Conservation (phyloP, 2,888 invertebrate genomes). For the Drosophila leonis region DNA sequence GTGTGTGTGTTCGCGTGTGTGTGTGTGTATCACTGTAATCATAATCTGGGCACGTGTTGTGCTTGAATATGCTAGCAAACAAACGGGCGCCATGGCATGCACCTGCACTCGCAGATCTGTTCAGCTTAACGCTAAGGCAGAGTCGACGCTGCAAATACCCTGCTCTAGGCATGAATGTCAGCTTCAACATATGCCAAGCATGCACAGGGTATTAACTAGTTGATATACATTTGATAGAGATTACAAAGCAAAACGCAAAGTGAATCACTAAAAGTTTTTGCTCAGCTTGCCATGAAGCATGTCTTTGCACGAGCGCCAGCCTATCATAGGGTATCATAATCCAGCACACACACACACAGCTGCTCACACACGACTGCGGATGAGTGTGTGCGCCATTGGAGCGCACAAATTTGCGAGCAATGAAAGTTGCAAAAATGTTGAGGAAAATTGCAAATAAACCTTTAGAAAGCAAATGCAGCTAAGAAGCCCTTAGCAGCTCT, state of each 20-base stretch:
- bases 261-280: neutral
- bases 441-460: slow-evolving; percentile 53
- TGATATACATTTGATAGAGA: neutral
- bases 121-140: slow-evolving; percentile 1
- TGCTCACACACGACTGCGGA: slow-evolving; percentile 9
- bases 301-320: neutral
- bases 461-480: slow-evolving; percentile 29
- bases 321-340: slow-evolving; percentile 16
- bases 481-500: slow-evolving; percentile 36
- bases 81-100: slow-evolving; percentile 31
- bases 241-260: neutral
- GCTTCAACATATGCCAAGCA: neutral
- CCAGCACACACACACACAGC: slow-evolving; percentile 4
- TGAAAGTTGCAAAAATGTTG: slow-evolving; percentile 23
- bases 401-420: slow-evolving; percentile 40
- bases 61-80: slow-evolving; percentile 31
- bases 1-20: slow-evolving; percentile 3
- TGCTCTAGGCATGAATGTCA: neutral
- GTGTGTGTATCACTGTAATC: slow-evolving; percentile 48
- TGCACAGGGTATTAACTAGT: neutral
- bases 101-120: slow-evolving; percentile 29
- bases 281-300: neutral
- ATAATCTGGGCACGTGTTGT: slow-evolving; percentile 66
- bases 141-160: slow-evolving; percentile 18
- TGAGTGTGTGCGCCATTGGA: slow-evolving; percentile 9